Evolutionary conservation across 53 echinoderm and acorn worm species (phyloP).

Genomic region (Henricia sp.): DNA sequence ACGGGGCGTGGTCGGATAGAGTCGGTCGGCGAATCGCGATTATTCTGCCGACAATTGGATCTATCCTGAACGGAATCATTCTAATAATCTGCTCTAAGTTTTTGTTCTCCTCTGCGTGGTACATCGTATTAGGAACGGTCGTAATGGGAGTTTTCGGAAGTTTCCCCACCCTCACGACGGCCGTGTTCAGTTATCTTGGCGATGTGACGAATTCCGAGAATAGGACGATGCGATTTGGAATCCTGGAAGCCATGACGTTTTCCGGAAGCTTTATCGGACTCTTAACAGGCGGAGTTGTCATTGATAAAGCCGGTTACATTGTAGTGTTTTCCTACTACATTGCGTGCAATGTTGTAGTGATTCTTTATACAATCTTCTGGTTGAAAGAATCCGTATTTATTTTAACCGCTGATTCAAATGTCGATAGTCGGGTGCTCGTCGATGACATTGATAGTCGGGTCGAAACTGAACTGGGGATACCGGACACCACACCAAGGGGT

Average conservation of each 20-base stretch:
- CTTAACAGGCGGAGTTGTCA: conserved; percentile 82
- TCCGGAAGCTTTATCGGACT: conserved; percentile 86
- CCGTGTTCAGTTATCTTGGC: conserved; percentile 95
- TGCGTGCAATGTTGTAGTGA: conserved; percentile 63
- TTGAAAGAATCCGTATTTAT: conserved; percentile 71
- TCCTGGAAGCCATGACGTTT: conserved; percentile 96
- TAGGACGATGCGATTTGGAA: conserved; percentile 82
- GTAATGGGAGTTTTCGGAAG: conserved; percentile 82
- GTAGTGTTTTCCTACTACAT: conserved; percentile 89
- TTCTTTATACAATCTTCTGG: conserved; percentile 81
- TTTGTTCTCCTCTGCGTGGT: conserved; percentile 71
- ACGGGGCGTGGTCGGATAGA: conserved; percentile 92
- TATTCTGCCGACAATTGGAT: conserved; percentile 80
- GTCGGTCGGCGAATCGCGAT: conserved; percentile 82
- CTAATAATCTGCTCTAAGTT: conserved; percentile 71
- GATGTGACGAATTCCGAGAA: conserved; percentile 76
- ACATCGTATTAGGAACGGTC: conserved; percentile 80
- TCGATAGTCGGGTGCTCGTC: conserved; percentile 37
- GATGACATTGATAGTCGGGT: conserved; percentile 49
- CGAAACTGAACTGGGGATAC: conserved; percentile 52
- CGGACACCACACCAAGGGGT: conserved; percentile 11
- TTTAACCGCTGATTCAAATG: neutral
- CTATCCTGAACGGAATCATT: conserved; percentile 74
- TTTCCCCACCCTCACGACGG: conserved; percentile 77
- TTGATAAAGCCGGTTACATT: conserved; percentile 82